A percentile compares a stretch with the other conserved stretches of the same genome.
phyloP scores from a whole-genome alignment of 2,797 vertebrate genomes.

The Phoeniculus purpureus region DNA sequence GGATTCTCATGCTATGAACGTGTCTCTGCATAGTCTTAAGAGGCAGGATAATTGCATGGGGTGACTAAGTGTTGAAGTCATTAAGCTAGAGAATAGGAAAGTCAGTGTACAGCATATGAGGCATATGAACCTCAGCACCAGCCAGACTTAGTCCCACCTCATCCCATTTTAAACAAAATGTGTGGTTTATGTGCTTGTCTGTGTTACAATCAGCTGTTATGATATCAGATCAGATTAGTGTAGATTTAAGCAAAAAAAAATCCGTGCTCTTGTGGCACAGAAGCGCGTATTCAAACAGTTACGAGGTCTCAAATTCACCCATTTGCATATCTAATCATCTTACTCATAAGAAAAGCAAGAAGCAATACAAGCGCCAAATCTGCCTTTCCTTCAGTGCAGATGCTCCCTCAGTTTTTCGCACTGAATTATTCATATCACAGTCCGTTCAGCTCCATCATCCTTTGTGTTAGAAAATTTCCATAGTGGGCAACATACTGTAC shows the following conservation, averaged over 20 bases:
- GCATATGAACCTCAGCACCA: background rate
- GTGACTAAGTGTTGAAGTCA: background rate
- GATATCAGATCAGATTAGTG: background rate
- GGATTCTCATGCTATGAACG: background rate
- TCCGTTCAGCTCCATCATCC: background rate
- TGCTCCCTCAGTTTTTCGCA: background rate
- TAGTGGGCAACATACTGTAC: background rate
- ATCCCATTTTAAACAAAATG: background rate
- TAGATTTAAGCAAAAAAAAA: background rate
- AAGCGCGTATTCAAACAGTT: background rate
- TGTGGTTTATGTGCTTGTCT: background rate
- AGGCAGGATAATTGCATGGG: background rate
- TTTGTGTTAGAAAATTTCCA: background rate
- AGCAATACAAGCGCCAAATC: background rate
- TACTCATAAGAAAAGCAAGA: background rate
- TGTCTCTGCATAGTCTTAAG: background rate
- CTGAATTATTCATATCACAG: background rate
- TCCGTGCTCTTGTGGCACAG: background rate
- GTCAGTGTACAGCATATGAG: fast-evolving
- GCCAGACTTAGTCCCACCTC: background rate
- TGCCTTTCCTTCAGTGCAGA: slow-evolving; percentile 4
- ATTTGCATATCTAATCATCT: background rate
- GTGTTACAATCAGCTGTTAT: background rate
- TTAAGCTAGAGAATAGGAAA: background rate
- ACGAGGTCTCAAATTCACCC: background rate